Base-by-base conservation (phyloP, 2,888 invertebrate genomes). In the Argynnis bischoffii region DNA sequence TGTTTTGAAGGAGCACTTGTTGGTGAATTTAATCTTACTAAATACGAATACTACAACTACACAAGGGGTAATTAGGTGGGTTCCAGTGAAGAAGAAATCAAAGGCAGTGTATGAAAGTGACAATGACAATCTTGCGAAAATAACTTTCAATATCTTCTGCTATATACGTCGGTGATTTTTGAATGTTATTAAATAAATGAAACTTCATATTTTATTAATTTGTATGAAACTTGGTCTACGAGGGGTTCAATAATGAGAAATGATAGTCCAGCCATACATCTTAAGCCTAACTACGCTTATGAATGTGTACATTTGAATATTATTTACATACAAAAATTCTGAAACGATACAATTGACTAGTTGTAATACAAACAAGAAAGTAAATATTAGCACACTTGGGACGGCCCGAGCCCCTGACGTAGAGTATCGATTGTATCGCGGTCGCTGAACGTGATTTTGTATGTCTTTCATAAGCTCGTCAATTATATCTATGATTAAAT, bases 261-360 rank as follows among this genome's bases (percentile, higher is more conserved):
- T 26, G 59, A 48, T 48, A 59, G 26, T 59, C 48, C 48, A n/a
- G n/a, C n/a, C n/a, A n/a, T n/a, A n/a, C 59, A 59, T 48, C 59
- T 59, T 59, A 59, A 48, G 59, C n/a, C 26, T 59, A 59, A 48
- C 48, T 59, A 48, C 59, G 48, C 18, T 6, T 51, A 18, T 8
- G 50, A 41, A 61, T 35, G 51, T 14, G 35, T 21, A 61, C 31
- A 31, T 35, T 65, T n/a, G 47, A 16, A 48, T 31, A 31, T 63
- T 63, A 63, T 63, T 48, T 66, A 64, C 46, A 53, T 68, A 70
- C 50, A 64, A 70, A 61, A 63, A 56, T 57, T 56, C 63, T 48
- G 48, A 59, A 59, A 63, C 41, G 41, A 60, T 55, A 13, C 50
- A 64, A 67, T 66, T 69, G 66, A 66, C 66, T 64, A 69, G 47